A percentile compares a stretch with the other conserved stretches of the same genome.
Evolutionary conservation across 1,140 invertebrate species (phyloP).

Genomic region (Drosophila grimshawi): DNA sequence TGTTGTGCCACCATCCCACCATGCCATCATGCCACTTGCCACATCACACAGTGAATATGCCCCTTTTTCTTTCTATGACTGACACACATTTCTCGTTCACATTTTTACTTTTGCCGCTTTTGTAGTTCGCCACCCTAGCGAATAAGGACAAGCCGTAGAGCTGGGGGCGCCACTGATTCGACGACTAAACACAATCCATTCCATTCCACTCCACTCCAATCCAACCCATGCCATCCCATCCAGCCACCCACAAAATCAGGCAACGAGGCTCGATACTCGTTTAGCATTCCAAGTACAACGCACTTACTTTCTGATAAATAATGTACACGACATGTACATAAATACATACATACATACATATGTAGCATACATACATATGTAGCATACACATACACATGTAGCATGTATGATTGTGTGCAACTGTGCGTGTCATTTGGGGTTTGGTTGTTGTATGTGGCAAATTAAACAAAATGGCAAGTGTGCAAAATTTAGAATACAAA

Average conservation of each 20-base stretch:
- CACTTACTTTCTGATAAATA: slow-evolving; percentile 42
- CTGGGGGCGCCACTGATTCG: not conserved
- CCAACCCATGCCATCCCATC: too few relatives aligned
- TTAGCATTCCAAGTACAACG: slow-evolving; percentile 36
- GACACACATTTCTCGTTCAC: slow-evolving; percentile 59
- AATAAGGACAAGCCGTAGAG: slow-evolving; percentile 16
- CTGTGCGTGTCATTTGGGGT: slow-evolving; percentile 44
- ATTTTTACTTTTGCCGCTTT: slow-evolving; percentile 27
- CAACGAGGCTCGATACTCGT: slow-evolving; percentile 21
- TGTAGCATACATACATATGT: slow-evolving; percentile 2
- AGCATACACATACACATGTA: not conserved
- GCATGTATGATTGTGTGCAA: not conserved
- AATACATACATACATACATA: slow-evolving; percentile 1
- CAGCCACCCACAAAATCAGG: slow-evolving; percentile 18
- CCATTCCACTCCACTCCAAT: not conserved
- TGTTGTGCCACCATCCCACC: not conserved
- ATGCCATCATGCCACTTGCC: not conserved
- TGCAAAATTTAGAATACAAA: slow-evolving; percentile 67
- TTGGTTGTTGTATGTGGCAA: slow-evolving; percentile 28
- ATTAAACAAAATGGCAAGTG: slow-evolving; percentile 73
- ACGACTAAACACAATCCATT: slow-evolving; percentile 16
- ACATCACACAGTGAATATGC: slow-evolving; percentile 30
- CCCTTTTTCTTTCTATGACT: slow-evolving; percentile 9
- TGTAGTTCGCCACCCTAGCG: slow-evolving; percentile 8
- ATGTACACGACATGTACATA: slow-evolving; percentile 9